These are phyloP conservation scores for Ischnura elegans DNA, from an alignment of 2,888 invertebrate genomes.

Conservation along the genomic window DNA sequence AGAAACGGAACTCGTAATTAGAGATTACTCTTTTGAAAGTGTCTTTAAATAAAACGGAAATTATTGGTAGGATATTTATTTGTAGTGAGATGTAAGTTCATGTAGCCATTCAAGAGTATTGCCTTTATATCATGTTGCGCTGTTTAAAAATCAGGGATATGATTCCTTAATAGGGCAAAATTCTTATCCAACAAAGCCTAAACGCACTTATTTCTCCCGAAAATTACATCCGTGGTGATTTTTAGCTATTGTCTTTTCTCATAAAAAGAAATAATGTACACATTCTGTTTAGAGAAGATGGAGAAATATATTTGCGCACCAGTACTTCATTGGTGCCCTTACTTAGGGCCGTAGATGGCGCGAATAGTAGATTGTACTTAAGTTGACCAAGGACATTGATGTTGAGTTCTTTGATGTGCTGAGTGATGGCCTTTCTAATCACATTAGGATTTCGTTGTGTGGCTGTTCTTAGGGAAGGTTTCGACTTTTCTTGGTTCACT, in stretches of 20 bases:
- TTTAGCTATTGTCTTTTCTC: slow-evolving; percentile 42
- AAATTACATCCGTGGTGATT: slow-evolving; percentile 26
- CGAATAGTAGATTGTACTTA: neutral
- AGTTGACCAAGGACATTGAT: neutral
- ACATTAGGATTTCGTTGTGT: slow-evolving; percentile 4
- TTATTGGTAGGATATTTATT: slow-evolving; percentile 7
- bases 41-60: neutral
- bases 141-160: neutral
- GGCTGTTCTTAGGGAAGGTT: neutral
- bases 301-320: slow-evolving; percentile 32
- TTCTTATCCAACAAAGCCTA: slow-evolving; percentile 18
- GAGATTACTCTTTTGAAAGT: neutral
- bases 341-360: neutral
- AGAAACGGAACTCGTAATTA: slow-evolving; percentile 7
- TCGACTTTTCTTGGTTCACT: neutral
- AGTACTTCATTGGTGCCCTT: neutral
- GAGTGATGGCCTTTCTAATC: slow-evolving; percentile 19
- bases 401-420: neutral
- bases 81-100: slow-evolving; percentile 1
- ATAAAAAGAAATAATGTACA: slow-evolving; percentile 42
- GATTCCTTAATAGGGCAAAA: neutral
- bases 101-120: neutral
- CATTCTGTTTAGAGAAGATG: neutral
- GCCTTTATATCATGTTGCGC: slow-evolving; percentile 11
- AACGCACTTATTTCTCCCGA: neutral